Percentiles rank a stretch among this genome's conserved stretches.
phyloP scores from a whole-genome alignment of 92 coral and sea anemone species.

The Zoanthus solanderi region DNA sequence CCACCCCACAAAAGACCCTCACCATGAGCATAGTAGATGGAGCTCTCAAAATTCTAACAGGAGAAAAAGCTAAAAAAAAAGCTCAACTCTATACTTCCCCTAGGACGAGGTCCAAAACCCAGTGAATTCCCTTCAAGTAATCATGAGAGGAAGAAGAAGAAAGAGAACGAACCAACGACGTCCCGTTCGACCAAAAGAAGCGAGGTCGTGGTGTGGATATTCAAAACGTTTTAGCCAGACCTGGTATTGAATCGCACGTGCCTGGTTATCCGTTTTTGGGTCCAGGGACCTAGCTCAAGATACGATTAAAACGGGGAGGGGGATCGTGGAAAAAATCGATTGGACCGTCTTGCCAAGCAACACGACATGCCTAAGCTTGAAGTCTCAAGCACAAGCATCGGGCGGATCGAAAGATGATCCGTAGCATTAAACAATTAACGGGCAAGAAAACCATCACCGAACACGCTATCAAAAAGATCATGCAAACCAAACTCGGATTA shows the following conservation, averaged over 20 bases:
- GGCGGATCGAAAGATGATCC: not conserved
- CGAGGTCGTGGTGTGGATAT: slow-evolving; percentile 6
- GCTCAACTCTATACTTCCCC: too few relatives aligned
- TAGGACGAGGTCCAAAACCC: too few relatives aligned
- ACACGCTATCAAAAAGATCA: slow-evolving; percentile 10
- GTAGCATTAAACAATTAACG: not conserved
- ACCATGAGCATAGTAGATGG: not conserved
- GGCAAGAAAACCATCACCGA: not conserved
- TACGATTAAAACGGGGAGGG: slow-evolving; percentile 14
- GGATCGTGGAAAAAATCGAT: not conserved
- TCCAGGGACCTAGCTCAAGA: not conserved
- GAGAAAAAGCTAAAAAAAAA: too few relatives aligned
- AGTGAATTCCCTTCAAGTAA: too few relatives aligned
- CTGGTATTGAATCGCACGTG: not conserved
- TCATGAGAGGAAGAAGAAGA: too few relatives aligned
- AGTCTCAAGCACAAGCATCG: not conserved
- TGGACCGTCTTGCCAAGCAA: not conserved
- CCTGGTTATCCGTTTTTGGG: slow-evolving; percentile 12
- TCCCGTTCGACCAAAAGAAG: not conserved
- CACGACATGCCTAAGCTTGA: not conserved
- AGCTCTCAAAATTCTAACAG: not conserved
- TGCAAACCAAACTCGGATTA: not conserved
- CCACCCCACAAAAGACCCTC: not conserved
- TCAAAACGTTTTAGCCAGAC: not conserved
- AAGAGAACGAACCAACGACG: not conserved